Base-by-base conservation (phyloP, 2,888 invertebrate genomes). In the Graphium colonna region DNA sequence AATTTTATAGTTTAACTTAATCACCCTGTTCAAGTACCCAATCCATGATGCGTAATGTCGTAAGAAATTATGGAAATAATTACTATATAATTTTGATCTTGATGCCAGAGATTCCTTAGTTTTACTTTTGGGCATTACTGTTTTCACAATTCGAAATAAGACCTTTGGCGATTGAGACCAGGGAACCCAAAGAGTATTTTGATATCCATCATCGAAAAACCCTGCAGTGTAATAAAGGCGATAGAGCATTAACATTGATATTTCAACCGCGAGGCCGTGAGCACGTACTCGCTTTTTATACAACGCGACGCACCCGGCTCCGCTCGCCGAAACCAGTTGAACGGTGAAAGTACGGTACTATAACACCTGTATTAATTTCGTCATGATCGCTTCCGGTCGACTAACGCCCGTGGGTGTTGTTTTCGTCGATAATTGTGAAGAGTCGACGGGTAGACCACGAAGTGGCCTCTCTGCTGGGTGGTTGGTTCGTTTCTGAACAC, bases 331-430 rank as follows among this genome's bases (percentile, higher is more conserved):
- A 75, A 83, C 82, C 75, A 73, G 81, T 82, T 68, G 65, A 60
- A 62, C 63, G 60, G 59, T 78, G 86, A 87, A 87, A 85, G 86
- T 83, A 72, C 59, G 64, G 64, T 73, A 70, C 73, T 71, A 67
- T 65, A 36, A 77, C 79, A 79, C 77, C 75, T 76, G 71, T 73
- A 68, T 68, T 63, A 67, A 68, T 63, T 65, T 65, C 28, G 54
- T 41, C 50, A 60, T 64, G 69, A 67, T 72, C 66, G 69, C 75
- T 81, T 83, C 83, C 84, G 82, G 72, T 71, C 68, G 60, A 58
- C 60, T 62, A 63, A 64, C 67, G 74, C 79, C 36, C 73, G 69
- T 64, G 70, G 81, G 80, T 79, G 75, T 69, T 72, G 71, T 77
- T 77, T 74, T 74, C 63, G 47, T 60, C 49, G 47, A 69, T 73